Percentiles rank a stretch among this genome's conserved stretches.
These are phyloP conservation scores for Leuctra nigra DNA, from an alignment of 2,888 invertebrate species.

Conservation along the genomic window DNA sequence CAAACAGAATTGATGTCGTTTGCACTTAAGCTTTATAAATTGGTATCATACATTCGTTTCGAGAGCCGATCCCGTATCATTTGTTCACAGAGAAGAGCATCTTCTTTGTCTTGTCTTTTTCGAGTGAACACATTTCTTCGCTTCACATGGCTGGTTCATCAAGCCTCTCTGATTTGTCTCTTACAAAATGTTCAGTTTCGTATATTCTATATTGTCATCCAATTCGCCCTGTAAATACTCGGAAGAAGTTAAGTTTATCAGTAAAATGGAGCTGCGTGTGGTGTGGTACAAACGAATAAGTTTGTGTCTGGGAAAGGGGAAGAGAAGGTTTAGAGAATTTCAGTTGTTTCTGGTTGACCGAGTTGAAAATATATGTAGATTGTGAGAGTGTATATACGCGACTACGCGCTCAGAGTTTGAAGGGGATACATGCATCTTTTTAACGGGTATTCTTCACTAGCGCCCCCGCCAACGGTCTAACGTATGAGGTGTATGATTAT, in stretches of 20 bases:
- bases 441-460: constrained; percentile 31
- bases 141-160: background rate
- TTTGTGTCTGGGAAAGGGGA: constrained; percentile 1
- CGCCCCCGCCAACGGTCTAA: constrained; percentile 10
- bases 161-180: background rate
- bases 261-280: background rate
- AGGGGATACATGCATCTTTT: constrained; percentile 13
- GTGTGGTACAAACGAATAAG: constrained; percentile 5
- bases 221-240: background rate
- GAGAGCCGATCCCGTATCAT: too few relatives aligned
- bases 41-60: too few relatives aligned
- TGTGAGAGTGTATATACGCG: background rate
- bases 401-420: background rate
- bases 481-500: constrained; percentile 30
- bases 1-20: too few relatives aligned
- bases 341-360: constrained; percentile 8
- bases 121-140: too few relatives aligned
- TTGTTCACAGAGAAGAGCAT: too few relatives aligned
- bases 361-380: constrained; percentile 5
- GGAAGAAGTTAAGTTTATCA: background rate
- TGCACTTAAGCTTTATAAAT: too few relatives aligned
- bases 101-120: too few relatives aligned
- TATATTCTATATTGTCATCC: background rate
- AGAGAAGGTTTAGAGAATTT: constrained; percentile 6
- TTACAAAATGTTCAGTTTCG: background rate